These are phyloP conservation scores for Tachyglossus aculeatus DNA, from an alignment of 2,797 vertebrate species.

Conservation along the genomic window DNA sequence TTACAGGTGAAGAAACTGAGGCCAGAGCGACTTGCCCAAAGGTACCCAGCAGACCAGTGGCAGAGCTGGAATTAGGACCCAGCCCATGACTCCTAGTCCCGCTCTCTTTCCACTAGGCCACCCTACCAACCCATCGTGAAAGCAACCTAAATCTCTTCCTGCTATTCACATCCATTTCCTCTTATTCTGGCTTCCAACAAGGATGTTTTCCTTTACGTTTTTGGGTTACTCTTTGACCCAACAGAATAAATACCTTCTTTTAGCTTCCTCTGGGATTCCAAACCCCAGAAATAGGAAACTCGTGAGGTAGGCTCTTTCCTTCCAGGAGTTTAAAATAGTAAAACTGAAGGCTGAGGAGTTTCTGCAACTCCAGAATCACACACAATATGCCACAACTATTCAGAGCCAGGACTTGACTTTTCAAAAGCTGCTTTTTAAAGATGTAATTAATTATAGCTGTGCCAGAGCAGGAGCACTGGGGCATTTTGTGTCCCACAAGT, in stretches of 20 bases:
- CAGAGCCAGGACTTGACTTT: neutral
- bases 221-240: neutral
- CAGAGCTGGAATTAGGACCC: too few species aligned
- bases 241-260: neutral
- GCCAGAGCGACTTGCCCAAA: too few species aligned
- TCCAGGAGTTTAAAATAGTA: neutral
- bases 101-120: too few species aligned
- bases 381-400: neutral
- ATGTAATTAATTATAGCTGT: neutral
- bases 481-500: neutral
- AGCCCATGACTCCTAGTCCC: too few species aligned
- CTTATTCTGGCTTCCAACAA: too few species aligned
- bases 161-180: too few species aligned
- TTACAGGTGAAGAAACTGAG: too few species aligned
- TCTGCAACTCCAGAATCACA: fast-evolving
- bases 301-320: neutral
- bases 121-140: too few species aligned
- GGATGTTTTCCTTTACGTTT: neutral
- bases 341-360: fast-evolving
- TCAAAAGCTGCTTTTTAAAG: constrained; percentile 9
- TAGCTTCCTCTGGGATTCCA: neutral
- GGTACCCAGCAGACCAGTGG: too few species aligned
- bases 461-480: constrained; percentile 4
- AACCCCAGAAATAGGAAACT: neutral
- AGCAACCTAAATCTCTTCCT: too few species aligned